phyloP scores from a whole-genome alignment of 1,140 invertebrate species.

The Magallana gigas region DNA sequence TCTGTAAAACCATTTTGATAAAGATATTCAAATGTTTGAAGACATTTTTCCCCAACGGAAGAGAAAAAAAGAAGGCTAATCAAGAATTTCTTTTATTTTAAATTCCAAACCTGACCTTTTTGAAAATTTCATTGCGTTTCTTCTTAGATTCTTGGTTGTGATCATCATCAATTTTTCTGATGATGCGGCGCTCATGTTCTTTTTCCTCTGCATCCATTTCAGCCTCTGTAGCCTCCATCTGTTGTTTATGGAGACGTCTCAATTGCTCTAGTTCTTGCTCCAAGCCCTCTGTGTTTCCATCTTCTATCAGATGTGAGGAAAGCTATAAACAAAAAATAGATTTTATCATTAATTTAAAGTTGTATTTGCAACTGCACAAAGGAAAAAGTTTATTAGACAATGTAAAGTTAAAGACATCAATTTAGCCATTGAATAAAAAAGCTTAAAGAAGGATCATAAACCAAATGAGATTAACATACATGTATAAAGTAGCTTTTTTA shows the following conservation, averaged over 20 bases:
- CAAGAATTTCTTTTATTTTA: neutral
- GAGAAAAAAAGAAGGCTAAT: too few relatives aligned
- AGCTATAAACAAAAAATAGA: constrained; percentile 60
- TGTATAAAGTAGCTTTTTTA: too few relatives aligned
- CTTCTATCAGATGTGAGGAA: constrained; percentile 69
- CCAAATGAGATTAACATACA: too few relatives aligned
- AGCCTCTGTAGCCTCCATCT: constrained; percentile 66
- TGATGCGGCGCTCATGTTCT: constrained; percentile 68
- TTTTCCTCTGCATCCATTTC: constrained; percentile 71
- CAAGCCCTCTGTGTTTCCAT: constrained; percentile 70
- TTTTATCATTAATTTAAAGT: neutral
- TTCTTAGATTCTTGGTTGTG: constrained; percentile 63
- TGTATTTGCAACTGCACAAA: neutral
- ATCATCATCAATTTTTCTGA: constrained; percentile 69
- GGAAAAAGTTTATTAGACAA: neutral
- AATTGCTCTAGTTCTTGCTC: constrained; percentile 67
- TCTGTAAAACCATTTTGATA: constrained; percentile 46
- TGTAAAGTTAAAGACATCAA: neutral
- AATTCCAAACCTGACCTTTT: constrained; percentile 58
- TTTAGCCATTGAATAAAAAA: too few relatives aligned
- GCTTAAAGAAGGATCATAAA: too few relatives aligned
- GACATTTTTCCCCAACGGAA: too few relatives aligned
- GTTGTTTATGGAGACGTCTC: constrained; percentile 67
- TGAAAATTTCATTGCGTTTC: constrained; percentile 66
- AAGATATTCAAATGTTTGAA: neutral